phyloP scores from a whole-genome alignment of 2,113 vertebrate genomes.

The Arizona elegans region DNA sequence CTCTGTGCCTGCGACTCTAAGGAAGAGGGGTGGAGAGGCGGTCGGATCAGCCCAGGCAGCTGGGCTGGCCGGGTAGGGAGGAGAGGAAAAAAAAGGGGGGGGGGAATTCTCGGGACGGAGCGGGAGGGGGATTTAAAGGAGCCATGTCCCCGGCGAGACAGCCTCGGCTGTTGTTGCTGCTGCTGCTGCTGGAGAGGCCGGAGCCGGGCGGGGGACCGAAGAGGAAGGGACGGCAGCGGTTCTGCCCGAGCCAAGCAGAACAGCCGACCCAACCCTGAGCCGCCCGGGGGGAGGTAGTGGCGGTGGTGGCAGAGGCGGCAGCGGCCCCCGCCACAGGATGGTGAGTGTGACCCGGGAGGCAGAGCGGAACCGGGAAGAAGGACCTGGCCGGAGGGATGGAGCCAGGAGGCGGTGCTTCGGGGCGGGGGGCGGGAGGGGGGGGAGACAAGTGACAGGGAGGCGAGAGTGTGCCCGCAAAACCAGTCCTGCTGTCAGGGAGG shows the following conservation, averaged over 20 bases:
- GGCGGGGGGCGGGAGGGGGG: neutral
- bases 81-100: neutral
- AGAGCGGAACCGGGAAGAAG: slow-evolving; percentile 41
- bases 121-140: slow-evolving; percentile 61
- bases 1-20: slow-evolving; percentile 51
- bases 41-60: slow-evolving; percentile 20
- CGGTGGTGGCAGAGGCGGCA: slow-evolving; percentile 12
- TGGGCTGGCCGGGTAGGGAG: slow-evolving; percentile 2
- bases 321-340: slow-evolving; percentile 30
- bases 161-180: slow-evolving; percentile 40
- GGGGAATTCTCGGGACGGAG: slow-evolving; percentile 23
- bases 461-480: neutral
- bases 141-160: slow-evolving; percentile 63
- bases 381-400: slow-evolving; percentile 36
- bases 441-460: slow-evolving; percentile 2
- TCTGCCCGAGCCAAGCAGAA: neutral
- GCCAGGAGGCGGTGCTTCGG: slow-evolving; percentile 30
- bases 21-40: slow-evolving; percentile 33
- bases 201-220: slow-evolving; percentile 48
- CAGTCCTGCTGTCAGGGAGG: slow-evolving; percentile 8
- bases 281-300: neutral
- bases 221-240: neutral
- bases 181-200: slow-evolving; percentile 58
- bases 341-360: slow-evolving; percentile 28
- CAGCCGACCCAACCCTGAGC: neutral